phyloP scores from a whole-genome alignment of 2,888 invertebrate genomes.

The Rhamnusium bicolor region DNA sequence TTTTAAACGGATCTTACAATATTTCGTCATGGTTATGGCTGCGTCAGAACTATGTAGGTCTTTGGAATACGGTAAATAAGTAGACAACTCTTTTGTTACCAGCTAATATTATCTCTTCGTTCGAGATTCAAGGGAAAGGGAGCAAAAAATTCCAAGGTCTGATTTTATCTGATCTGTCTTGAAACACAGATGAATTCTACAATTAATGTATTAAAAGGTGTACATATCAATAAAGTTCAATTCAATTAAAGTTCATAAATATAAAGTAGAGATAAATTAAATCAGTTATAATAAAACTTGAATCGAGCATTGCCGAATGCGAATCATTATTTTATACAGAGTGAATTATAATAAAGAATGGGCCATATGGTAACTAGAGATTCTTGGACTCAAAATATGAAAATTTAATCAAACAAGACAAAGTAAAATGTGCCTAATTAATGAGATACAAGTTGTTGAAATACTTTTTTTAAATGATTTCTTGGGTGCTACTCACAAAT shows the following conservation, averaged over 20 bases:
- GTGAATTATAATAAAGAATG: no score
- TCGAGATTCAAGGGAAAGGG: constrained; percentile 15
- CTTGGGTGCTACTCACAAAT: no score
- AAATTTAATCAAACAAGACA: no score
- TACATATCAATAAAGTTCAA: constrained; percentile 1
- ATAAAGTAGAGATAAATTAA: not conserved
- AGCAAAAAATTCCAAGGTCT: constrained; percentile 18
- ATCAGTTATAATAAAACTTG: not conserved
- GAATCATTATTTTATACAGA: no score
- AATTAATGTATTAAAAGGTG: constrained; percentile 14
- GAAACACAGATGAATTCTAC: constrained; percentile 8
- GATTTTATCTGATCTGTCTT: constrained; percentile 1
- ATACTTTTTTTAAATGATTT: no score
- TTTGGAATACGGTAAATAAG: not conserved
- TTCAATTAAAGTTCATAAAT: not conserved
- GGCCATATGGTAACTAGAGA: no score
- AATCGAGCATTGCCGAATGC: not conserved
- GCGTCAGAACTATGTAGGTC: no score
- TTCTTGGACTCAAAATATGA: no score
- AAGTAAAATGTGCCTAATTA: no score
- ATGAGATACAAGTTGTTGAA: no score
- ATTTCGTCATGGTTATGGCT: no score
- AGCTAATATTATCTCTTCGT: not conserved
- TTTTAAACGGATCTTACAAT: no score
- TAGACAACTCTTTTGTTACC: constrained; percentile 1